Evolutionary conservation across 92 coral and sea anemone species (phyloP).

Genomic region (Phenganax stokvisi): DNA sequence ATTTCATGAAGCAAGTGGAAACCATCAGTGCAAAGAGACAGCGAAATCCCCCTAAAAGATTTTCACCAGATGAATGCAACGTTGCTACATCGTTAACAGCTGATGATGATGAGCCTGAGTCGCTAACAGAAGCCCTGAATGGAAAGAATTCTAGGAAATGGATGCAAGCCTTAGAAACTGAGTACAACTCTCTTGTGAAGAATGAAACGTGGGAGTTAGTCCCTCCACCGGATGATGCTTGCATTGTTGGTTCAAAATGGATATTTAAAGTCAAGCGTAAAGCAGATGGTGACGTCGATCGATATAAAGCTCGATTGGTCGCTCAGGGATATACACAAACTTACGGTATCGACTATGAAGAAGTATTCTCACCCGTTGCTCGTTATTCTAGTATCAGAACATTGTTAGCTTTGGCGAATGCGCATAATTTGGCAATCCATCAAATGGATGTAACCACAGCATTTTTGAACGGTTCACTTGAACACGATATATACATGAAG

Average conservation of each 20-base stretch:
- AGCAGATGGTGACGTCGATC: slow-evolving; percentile 49
- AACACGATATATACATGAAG: slow-evolving; percentile 35
- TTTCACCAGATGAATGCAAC: background rate
- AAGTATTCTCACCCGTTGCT: slow-evolving; percentile 60
- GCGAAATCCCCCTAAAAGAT: background rate
- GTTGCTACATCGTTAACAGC: background rate
- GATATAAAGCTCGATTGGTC: slow-evolving; percentile 52
- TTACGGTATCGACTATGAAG: slow-evolving; percentile 56
- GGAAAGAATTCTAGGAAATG: background rate
- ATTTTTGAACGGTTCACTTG: slow-evolving; percentile 41
- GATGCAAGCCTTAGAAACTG: slow-evolving; percentile 20
- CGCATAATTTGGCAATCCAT: slow-evolving; percentile 52
- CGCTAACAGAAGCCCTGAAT: background rate
- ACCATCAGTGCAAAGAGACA: background rate
- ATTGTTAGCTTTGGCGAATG: slow-evolving; percentile 52
- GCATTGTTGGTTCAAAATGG: slow-evolving; percentile 52
- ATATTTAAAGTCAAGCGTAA: slow-evolving; percentile 54
- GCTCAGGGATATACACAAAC: slow-evolving; percentile 60
- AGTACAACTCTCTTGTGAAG: slow-evolving; percentile 43
- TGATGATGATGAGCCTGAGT: background rate
- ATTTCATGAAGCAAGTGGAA: slow-evolving; percentile 17
- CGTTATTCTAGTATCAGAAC: slow-evolving; percentile 51
- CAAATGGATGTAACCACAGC: slow-evolving; percentile 51
- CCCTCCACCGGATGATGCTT: slow-evolving; percentile 49
- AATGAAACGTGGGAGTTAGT: slow-evolving; percentile 56